Percentiles rank a stretch among this genome's conserved stretches.
phyloP scores from a whole-genome alignment of 1,140 invertebrate species.

The Calephelis nemesis region DNA sequence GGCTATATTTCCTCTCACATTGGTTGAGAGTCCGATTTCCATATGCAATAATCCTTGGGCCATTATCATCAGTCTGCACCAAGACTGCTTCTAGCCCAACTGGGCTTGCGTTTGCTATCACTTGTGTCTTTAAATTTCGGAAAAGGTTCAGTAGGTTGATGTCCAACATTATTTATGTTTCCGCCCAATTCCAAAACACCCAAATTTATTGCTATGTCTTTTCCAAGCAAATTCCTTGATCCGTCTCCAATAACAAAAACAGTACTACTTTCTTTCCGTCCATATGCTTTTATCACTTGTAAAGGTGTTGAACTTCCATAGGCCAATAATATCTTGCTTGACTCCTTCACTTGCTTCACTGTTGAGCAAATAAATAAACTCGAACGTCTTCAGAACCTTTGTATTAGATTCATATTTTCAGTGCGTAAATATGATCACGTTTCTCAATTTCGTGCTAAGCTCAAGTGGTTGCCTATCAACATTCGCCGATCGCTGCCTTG shows the following conservation, averaged over 20 bases:
- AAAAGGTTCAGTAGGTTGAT: constrained; percentile 32
- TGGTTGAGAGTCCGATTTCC: constrained; percentile 38
- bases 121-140: constrained; percentile 50
- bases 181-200: constrained; percentile 38
- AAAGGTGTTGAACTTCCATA: constrained; percentile 37
- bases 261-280: not conserved
- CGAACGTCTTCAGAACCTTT: too few relatives aligned
- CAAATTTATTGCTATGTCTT: constrained; percentile 27
- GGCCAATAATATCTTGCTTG: constrained; percentile 31
- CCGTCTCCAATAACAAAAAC: constrained; percentile 34
- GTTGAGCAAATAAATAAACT: too few relatives aligned
- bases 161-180: constrained; percentile 29
- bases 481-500: too few relatives aligned
- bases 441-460: too few relatives aligned
- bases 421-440: too few relatives aligned
- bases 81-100: constrained; percentile 57
- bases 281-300: constrained; percentile 23
- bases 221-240: constrained; percentile 36
- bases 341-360: constrained; percentile 24
- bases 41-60: constrained; percentile 40
- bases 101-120: constrained; percentile 67
- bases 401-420: too few relatives aligned
- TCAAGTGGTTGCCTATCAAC: too few relatives aligned
- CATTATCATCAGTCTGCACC: constrained; percentile 33
- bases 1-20: constrained; percentile 39